Percentiles rank a stretch among this genome's conserved stretches.
phyloP scores from a whole-genome alignment of 2,888 invertebrate genomes.

The Didymodactylos carnosus region DNA sequence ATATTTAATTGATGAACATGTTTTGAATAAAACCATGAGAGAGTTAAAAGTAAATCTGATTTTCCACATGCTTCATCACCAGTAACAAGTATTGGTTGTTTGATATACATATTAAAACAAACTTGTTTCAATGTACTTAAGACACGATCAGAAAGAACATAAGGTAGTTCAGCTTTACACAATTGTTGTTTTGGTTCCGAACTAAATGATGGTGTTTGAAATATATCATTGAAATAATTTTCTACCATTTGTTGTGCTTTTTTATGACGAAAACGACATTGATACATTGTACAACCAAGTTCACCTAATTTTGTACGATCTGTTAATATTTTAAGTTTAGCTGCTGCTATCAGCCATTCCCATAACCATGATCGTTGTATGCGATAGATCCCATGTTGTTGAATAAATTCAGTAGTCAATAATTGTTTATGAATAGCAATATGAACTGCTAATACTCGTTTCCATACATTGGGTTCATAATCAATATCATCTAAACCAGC shows the following conservation, averaged over 20 bases:
- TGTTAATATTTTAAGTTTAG: no score
- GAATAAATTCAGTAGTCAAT: neutral
- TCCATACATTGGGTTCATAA: neutral
- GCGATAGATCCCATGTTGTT: neutral
- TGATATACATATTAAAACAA: neutral
- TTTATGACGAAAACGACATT: neutral
- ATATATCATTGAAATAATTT: neutral
- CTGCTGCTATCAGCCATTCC: neutral
- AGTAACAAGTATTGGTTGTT: neutral
- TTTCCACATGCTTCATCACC: neutral
- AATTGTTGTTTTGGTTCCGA: no score
- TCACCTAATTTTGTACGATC: neutral
- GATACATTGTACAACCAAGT: neutral
- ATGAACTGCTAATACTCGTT: neutral
- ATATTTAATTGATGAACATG: neutral
- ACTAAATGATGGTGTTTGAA: neutral
- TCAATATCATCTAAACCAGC: neutral
- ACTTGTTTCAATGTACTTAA: neutral
- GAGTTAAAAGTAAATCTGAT: neutral
- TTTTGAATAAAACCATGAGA: neutral
- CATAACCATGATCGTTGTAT: neutral
- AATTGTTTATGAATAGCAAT: neutral
- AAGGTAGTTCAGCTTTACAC: neutral
- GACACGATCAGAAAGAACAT: neutral
- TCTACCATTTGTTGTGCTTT: neutral